Conservation (phyloP, 2,888 invertebrate species). For the Nephrotoma appendiculata region DNA sequence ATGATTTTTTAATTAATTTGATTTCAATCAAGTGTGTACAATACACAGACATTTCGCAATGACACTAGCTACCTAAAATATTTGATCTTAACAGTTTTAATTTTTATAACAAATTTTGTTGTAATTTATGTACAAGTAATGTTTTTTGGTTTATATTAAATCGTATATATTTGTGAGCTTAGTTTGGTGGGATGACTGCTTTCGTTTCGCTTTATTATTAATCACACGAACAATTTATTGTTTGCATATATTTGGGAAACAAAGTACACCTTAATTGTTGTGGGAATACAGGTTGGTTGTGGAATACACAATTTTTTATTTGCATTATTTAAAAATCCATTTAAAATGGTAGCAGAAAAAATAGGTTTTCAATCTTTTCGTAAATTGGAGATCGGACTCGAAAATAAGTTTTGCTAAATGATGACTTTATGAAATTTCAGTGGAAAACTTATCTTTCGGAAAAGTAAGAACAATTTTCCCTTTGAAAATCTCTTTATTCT, state of each 20-base stretch:
- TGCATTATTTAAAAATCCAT: background rate
- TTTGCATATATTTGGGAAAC: background rate
- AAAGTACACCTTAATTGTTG: background rate
- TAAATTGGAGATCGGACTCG: too few species aligned
- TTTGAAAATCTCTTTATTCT: too few species aligned
- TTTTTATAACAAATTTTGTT: background rate
- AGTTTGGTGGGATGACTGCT: background rate
- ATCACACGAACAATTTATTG: background rate
- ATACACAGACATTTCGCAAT: too few species aligned
- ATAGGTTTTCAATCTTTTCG: too few species aligned
- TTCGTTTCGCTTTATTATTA: background rate
- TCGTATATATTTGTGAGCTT: background rate
- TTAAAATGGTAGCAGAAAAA: too few species aligned
- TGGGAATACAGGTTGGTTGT: background rate
- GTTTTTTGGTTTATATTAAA: background rate
- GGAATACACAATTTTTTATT: background rate
- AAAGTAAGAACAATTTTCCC: too few species aligned
- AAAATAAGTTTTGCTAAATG: too few species aligned
- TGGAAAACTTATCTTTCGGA: too few species aligned
- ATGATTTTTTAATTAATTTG: background rate
- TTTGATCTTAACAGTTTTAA: background rate
- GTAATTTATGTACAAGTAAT: background rate
- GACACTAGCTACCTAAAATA: background rate
- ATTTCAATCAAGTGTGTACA: background rate
- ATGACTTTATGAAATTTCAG: too few species aligned